Evolutionary conservation across 2,797 vertebrate species (phyloP).

Genomic region (Calcarius lapponicus): DNA sequence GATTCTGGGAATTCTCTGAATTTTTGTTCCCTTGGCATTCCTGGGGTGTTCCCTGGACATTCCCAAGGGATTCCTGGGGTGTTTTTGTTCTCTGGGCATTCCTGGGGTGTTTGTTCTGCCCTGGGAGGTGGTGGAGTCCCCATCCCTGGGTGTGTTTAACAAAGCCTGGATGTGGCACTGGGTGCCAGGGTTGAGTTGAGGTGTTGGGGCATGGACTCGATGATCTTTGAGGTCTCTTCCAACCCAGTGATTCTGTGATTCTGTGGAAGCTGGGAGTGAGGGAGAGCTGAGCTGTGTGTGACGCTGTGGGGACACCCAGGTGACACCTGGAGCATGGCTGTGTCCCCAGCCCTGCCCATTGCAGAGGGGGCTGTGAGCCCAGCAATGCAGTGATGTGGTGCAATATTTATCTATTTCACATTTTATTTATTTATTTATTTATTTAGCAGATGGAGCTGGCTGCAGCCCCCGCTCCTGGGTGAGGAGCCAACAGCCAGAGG

Average conservation of each 20-base stretch:
- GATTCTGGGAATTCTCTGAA: too few relatives aligned
- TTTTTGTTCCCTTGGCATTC: too few relatives aligned
- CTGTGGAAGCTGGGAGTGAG: neutral
- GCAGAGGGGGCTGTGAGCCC: neutral
- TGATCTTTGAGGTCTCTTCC: neutral
- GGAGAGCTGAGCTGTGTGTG: neutral
- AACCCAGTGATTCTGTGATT: neutral
- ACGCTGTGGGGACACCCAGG: rapidly evolving
- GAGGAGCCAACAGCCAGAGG: neutral
- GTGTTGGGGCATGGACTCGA: neutral
- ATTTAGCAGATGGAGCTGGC: neutral
- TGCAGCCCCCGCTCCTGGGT: neutral
- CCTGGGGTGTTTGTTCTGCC: too few relatives aligned
- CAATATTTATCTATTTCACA: neutral
- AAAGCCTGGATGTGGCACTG: too few relatives aligned
- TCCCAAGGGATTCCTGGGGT: too few relatives aligned
- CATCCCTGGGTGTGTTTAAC: too few relatives aligned
- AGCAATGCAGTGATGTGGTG: neutral
- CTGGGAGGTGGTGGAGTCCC: too few relatives aligned
- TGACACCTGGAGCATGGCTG: neutral
- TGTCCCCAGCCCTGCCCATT: neutral
- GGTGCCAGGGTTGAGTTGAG: too few relatives aligned
- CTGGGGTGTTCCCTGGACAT: too few relatives aligned
- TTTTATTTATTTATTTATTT: neutral
- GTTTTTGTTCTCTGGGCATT: too few relatives aligned